A percentile compares a stretch with the other conserved stretches of the same genome.
These are phyloP conservation scores for Crotalus viridis DNA, from an alignment of 2,113 vertebrate species.

Conservation along the genomic window DNA sequence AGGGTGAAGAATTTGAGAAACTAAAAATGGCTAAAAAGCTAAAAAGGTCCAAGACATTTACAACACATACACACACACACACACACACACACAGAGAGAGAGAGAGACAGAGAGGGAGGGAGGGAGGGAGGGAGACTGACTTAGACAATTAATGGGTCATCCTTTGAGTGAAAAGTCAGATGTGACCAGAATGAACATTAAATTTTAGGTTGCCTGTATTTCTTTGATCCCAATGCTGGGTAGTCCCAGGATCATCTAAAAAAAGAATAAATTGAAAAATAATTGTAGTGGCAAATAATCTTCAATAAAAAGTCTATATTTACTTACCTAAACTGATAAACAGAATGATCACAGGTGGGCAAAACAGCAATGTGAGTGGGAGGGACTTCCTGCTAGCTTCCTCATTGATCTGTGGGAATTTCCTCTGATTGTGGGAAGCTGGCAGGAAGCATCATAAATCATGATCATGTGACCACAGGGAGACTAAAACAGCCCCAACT, in stretches of 20 bases:
- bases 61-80: not conserved
- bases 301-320: not conserved
- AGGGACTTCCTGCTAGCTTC: not conserved
- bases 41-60: not conserved
- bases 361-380: not conserved
- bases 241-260: not conserved
- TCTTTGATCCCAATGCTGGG: not conserved
- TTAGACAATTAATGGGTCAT: not conserved
- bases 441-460: not conserved
- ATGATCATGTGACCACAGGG: not conserved
- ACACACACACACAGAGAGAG: too few relatives aligned
- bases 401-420: not conserved
- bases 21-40: not conserved
- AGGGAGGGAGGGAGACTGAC: too few relatives aligned
- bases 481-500: not conserved
- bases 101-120: too few relatives aligned
- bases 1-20: not conserved
- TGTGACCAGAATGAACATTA: not conserved
- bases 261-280: not conserved
- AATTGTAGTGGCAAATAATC: not conserved
- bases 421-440: not conserved
- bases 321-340: not conserved
- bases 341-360: not conserved
- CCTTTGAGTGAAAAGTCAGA: not conserved
- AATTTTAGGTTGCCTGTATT: not conserved